Base-by-base conservation (phyloP, 2,888 invertebrate species). In the Lamellibrachia satsuma region DNA sequence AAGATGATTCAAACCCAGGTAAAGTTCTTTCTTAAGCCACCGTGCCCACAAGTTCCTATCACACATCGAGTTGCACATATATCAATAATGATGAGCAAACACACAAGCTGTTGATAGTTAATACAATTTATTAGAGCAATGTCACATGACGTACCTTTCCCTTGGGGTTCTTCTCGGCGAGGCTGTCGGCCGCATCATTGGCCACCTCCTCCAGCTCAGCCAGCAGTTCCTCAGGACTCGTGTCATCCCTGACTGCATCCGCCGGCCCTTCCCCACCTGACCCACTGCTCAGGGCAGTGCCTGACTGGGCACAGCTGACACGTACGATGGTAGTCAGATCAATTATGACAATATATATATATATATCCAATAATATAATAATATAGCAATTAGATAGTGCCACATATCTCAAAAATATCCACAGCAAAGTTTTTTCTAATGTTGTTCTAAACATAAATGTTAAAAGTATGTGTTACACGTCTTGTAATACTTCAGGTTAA, bases 201-300 rank as follows among this genome's bases (percentile, higher is more conserved):
- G 98, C 98, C 0, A 98, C 98, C 15, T 97, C 97, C 95, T 97
- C 97, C 0, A 97, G 98, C 95, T 98, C 98, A 22, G 97, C 97
- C 4, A 98, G 96, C 93, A 98, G 98, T 95, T 98, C 98, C 93
- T 98, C 98, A 7, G 96, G 94, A 11, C 93, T 94, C 92, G 94
- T 90, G 95, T 95, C 94, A 95, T 98, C 98, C 0, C 6, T 75
- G 3, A 22, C 75, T 15, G 75, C 75, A 6, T 75, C 75, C 22
- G 22, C 75, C 1, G 75, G n/a, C 75, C 15, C 75, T 3, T 22
- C 75, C 0, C 75, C 75, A 6, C 75, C 75, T n/a, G 75, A 75
- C 75, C 75, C 75, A 75, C 75, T 22, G 75, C 75, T 75, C 75
- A 75, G 6, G 75, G 75, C n/a, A 22, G 75, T 75, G 75, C 75